Conservation (phyloP, 2,797 vertebrate genomes). For the Margarornis squamiger region DNA sequence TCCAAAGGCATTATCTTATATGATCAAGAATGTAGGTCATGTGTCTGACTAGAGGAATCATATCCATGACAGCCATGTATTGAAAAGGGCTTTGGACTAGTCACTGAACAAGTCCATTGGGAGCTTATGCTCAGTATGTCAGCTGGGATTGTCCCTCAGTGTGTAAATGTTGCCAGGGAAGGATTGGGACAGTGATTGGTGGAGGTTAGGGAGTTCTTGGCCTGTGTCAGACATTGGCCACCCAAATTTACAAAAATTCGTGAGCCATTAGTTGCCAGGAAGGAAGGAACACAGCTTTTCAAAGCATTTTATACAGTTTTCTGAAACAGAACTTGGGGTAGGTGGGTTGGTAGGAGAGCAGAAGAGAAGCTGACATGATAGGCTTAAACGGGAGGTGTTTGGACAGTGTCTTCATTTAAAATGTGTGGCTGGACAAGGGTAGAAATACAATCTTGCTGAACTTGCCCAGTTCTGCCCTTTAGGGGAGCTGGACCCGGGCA, state of each 20-base stretch:
- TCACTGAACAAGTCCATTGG: background rate
- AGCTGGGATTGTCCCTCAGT: background rate
- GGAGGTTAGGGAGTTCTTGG: background rate
- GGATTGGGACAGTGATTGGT: accelerated
- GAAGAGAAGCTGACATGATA: background rate
- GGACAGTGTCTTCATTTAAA: background rate
- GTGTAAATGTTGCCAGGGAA: background rate
- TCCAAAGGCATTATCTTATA: background rate
- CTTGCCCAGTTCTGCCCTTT: background rate
- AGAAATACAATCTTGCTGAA: background rate
- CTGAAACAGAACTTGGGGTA: background rate
- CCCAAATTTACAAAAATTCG: background rate
- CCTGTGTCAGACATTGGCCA: background rate
- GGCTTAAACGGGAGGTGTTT: background rate
- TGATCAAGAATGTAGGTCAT: slow-evolving; percentile 1
- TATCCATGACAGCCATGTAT: background rate
- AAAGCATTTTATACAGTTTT: background rate
- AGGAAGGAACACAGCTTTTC: background rate
- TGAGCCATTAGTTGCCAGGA: background rate
- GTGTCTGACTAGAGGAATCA: background rate
- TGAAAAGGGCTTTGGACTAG: background rate
- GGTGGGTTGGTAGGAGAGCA: background rate
- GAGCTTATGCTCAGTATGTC: background rate
- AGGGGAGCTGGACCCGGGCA: background rate
- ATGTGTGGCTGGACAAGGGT: background rate